Evolutionary conservation across 2,888 invertebrate species (phyloP), one percentile per base, ranked within the genome.

Genomic region (Ophioninae sp.): DNA sequence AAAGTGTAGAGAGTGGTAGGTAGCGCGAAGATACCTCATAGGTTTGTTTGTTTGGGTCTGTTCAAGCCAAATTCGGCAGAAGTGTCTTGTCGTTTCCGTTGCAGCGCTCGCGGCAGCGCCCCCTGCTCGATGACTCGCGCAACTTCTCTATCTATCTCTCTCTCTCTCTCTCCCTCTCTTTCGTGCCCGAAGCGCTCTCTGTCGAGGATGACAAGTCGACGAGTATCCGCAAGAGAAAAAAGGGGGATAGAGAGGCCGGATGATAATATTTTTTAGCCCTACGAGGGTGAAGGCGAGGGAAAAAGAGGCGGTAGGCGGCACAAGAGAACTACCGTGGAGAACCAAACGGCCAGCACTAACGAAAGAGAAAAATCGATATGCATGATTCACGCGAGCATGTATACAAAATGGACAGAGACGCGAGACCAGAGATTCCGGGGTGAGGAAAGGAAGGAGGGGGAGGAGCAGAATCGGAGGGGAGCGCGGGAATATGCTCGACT

Each of bases 321-420:
- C 78, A 57, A 13, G 73, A 65, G 67, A 62, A 75, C 70, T 13
- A n/a, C 13, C 44, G 73, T 69, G 78, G 79, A 82, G 82, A 82
- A 75, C 78, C 85, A 84, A 86, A 87, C 85, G 85, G 79, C 79
- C 83, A 75, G 82, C 85, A 83, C 78, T 85, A 88, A 88, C 88
- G 86, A 88, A 89, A 90, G 91, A 92, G 77, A 77, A 77, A 93
- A 93, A 93, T 93, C 93, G 92, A 93, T 93, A 93, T 91, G 92
- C 91, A 91, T 93, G 93, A 93, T 92, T 93, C 93, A 92, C 91
- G 91, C 91, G 87, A 84, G 88, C 85, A 70, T 80, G 61, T 57
- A 68, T 57, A 67, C 75, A 59, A 57, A 57, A 67, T 13, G 56
- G 67, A 67, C 41, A 41, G 57, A 75, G 75, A 44, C 30, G 20